Percentiles rank a stretch among this genome's conserved stretches.
Evolutionary conservation across 2,888 invertebrate genomes (phyloP).

Genomic region (Rhagonycha fulva): DNA sequence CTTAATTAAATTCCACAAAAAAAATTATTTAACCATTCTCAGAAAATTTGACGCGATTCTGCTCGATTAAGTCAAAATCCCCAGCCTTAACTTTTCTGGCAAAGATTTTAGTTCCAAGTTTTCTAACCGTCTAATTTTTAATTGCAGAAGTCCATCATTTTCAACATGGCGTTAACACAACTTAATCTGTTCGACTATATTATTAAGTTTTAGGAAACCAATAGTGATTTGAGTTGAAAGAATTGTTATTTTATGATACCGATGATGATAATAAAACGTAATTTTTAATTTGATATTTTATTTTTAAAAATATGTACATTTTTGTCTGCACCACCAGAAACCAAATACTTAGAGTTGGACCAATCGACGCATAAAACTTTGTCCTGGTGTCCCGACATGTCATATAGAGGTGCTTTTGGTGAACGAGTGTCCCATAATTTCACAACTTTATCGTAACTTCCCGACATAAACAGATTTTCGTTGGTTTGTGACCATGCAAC

Average conservation of each 20-base stretch:
- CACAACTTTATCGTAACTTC: conserved; percentile 86
- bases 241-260: not conserved
- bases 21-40: too few species aligned
- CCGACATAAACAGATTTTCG: conserved; percentile 87
- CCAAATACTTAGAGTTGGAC: conserved; percentile 82
- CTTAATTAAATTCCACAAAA: too few species aligned
- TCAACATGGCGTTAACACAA: conserved; percentile 51
- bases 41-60: too few species aligned
- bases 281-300: conserved; percentile 15
- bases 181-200: not conserved
- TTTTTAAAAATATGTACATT: conserved; percentile 84
- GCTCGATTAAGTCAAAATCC: too few species aligned
- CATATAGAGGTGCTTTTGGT: conserved; percentile 88
- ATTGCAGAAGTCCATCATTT: conserved; percentile 47
- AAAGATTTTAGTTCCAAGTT: not conserved
- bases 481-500: conserved; percentile 86
- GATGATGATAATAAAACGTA: not conserved
- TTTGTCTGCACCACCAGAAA: conserved; percentile 94
- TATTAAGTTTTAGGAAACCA: not conserved
- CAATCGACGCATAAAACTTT: conserved; percentile 93
- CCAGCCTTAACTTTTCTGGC: too few species aligned
- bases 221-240: not conserved
- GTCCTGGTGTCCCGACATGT: conserved; percentile 91
- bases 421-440: conserved; percentile 97
- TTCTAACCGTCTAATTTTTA: not conserved